Conservation (phyloP, 2,797 vertebrate genomes). For the Glyptemys insculpta region DNA sequence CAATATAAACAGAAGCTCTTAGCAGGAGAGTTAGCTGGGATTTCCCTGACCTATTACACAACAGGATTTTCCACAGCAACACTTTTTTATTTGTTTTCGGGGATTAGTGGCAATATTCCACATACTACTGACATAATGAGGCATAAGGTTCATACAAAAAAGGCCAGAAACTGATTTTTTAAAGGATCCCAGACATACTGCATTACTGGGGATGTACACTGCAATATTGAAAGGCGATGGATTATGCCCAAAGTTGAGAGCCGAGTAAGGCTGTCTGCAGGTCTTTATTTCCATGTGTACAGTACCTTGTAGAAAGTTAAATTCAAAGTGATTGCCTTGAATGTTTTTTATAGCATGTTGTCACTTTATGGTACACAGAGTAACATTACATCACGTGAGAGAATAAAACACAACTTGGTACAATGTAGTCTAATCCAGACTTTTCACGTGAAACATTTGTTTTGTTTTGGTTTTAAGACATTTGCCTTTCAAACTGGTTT, state of each 20-base stretch:
- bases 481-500: conserved; percentile 61
- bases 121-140: conserved; percentile 58
- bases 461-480: conserved; percentile 67
- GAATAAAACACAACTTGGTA: conserved; percentile 17
- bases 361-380: not conserved
- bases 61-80: conserved; percentile 6
- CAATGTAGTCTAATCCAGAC: conserved; percentile 10
- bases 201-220: not conserved
- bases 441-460: conserved; percentile 71
- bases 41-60: conserved; percentile 57
- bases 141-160: not conserved
- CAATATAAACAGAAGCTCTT: conserved; percentile 55
- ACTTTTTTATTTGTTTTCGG: conserved; percentile 61
- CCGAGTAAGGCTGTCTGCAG: not conserved
- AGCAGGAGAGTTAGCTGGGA: conserved; percentile 38
- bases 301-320: not conserved
- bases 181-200: not conserved
- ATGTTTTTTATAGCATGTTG: not conserved
- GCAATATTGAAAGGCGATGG: not conserved
- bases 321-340: not conserved
- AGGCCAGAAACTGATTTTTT: not conserved
- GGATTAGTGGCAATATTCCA: conserved; percentile 66
- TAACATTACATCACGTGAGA: conserved; percentile 35
- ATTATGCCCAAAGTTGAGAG: not conserved
- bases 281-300: not conserved